Percentiles rank a stretch among this genome's conserved stretches.
Conservation (phyloP, 2,797 vertebrate genomes). For the Danio jaintianensis region DNA sequence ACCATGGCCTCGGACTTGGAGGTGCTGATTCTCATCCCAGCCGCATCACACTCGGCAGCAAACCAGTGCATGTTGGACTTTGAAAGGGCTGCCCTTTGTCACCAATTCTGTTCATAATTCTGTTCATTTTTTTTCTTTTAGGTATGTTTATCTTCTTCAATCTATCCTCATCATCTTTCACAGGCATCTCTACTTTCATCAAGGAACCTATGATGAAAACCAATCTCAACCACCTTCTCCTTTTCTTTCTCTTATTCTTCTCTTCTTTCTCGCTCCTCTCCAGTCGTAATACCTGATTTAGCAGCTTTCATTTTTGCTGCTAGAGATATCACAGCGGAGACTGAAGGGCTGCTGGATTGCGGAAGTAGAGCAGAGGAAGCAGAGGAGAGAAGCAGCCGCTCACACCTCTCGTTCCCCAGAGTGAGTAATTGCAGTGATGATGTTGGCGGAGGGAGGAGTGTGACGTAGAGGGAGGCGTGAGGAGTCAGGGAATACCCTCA, state of each 20-base stretch:
- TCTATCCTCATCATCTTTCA: conserved; percentile 7
- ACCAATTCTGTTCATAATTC: too few relatives aligned
- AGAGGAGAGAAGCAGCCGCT: conserved; percentile 75
- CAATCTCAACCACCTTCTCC: background rate
- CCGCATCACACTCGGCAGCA: too few relatives aligned
- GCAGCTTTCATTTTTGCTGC: background rate
- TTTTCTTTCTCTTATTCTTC: background rate
- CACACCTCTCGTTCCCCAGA: conserved; percentile 68
- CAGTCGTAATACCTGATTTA: conserved; percentile 8
- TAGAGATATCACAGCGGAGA: conserved; percentile 21
- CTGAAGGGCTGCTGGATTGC: conserved; percentile 4
- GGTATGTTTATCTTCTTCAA: background rate
- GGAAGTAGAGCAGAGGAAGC: background rate
- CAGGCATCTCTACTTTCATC: background rate
- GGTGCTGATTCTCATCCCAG: too few relatives aligned
- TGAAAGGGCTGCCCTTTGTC: too few relatives aligned
- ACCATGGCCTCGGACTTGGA: too few relatives aligned
- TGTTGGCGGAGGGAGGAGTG: conserved; percentile 67
- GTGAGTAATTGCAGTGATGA: conserved; percentile 75
- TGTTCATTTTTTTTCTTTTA: background rate
- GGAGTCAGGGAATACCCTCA: conserved; percentile 73
- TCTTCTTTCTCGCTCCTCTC: conserved; percentile 7
- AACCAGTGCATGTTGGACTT: too few relatives aligned
- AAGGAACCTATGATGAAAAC: background rate
- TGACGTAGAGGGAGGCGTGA: conserved; percentile 56